Evolutionary conservation across 2,113 vertebrate genomes (phyloP).

Genomic region (Peucedramus taeniatus): DNA sequence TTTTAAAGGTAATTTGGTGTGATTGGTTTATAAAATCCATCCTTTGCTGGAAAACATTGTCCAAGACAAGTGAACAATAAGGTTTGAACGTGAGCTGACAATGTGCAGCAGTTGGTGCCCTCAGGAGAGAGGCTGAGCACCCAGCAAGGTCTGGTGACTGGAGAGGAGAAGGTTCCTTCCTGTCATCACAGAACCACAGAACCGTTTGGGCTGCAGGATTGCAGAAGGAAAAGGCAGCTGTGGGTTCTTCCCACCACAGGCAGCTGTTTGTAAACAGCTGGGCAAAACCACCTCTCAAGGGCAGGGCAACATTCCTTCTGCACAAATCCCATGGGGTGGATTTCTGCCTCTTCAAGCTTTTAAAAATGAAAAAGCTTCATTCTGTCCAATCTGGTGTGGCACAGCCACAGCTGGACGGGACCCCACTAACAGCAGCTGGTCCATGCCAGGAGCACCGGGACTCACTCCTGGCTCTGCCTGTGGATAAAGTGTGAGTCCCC

Average conservation of each 20-base stretch:
- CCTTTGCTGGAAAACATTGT: not conserved
- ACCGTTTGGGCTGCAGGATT: fast-evolving
- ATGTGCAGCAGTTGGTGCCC: fast-evolving
- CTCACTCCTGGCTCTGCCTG: fast-evolving
- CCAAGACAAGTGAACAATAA: not conserved
- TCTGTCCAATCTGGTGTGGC: not conserved
- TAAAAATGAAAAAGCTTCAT: not conserved
- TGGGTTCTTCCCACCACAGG: fast-evolving
- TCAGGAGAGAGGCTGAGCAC: not conserved
- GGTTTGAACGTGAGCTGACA: not conserved
- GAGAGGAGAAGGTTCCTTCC: not conserved
- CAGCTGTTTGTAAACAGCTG: not conserved
- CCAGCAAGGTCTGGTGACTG: not conserved
- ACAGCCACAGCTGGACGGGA: not conserved
- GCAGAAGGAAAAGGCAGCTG: not conserved
- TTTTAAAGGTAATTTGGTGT: not conserved
- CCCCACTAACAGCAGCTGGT: not conserved
- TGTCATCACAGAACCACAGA: not conserved
- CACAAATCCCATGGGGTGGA: not conserved
- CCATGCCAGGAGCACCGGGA: not conserved
- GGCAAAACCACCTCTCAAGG: not conserved
- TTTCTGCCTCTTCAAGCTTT: not conserved
- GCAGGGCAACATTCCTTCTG: not conserved
- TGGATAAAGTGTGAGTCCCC: fast-evolving
- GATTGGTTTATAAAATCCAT: not conserved